Evolutionary conservation across 2,888 invertebrate species (phyloP).

Genomic region (Athalia cordata): DNA sequence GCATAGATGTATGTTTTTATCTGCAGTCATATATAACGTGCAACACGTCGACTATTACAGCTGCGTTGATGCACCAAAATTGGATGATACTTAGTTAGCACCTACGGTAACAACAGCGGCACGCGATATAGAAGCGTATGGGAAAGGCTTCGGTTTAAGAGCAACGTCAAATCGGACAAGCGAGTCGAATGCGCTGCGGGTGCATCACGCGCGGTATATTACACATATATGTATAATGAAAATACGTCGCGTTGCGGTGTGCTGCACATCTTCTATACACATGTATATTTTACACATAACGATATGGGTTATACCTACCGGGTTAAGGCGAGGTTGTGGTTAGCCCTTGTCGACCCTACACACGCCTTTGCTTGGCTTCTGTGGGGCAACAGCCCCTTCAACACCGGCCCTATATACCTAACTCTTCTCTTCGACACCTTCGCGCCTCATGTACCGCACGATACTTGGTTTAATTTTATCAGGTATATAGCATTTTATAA

Average conservation of each 20-base stretch:
- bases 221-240: constrained; percentile 13
- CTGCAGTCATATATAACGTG: neutral
- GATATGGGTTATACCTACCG: neutral
- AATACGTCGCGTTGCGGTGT: neutral
- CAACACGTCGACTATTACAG: neutral
- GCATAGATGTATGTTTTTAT: neutral
- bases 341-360: constrained; percentile 70
- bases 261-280: neutral
- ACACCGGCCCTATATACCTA: neutral
- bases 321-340: constrained; percentile 59
- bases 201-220: constrained; percentile 2
- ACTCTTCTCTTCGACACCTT: constrained; percentile 26
- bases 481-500: neutral
- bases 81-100: constrained; percentile 32
- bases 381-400: constrained; percentile 72
- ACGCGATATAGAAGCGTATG: neutral
- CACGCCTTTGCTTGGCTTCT: constrained; percentile 71
- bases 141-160: constrained; percentile 40
- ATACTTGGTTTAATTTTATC: neutral
- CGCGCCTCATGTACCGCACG: neutral
- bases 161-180: constrained; percentile 36
- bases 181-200: constrained; percentile 25
- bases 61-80: neutral
- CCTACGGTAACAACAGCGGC: neutral
- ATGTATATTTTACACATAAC: neutral